These are phyloP conservation scores for Lutraria lutraria DNA, from an alignment of 2,888 invertebrate species.

Conservation along the genomic window DNA sequence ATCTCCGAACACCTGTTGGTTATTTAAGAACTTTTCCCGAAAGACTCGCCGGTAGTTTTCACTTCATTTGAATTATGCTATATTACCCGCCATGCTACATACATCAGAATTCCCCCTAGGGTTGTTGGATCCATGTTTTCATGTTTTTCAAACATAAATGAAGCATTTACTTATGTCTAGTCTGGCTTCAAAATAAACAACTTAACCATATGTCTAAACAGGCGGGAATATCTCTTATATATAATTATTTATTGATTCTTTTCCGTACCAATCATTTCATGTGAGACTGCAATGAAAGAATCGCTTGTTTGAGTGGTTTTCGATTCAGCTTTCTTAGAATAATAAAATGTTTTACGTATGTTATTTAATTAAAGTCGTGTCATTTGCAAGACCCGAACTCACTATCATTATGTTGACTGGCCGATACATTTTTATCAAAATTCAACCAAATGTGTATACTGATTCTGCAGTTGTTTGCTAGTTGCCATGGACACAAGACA, in stretches of 20 bases:
- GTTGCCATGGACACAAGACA: no score
- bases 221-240: not conserved
- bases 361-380: no score
- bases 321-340: not conserved
- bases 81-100: not conserved
- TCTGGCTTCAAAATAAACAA: slow-evolving; percentile 25
- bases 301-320: not conserved
- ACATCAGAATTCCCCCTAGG: not conserved
- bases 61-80: slow-evolving; percentile 21
- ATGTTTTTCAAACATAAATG: slow-evolving; percentile 38
- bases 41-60: not conserved
- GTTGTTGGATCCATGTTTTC: not conserved
- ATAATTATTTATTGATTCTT: slow-evolving; percentile 1
- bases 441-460: no score
- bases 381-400: no score
- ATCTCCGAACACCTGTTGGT: slow-evolving; percentile 46
- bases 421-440: no score
- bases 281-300: not conserved
- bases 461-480: no score
- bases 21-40: slow-evolving; percentile 13
- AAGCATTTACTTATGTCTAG: slow-evolving; percentile 20
- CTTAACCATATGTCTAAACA: slow-evolving; percentile 38
- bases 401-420: no score
- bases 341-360: not conserved
- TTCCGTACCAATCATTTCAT: not conserved